Conservation (phyloP, 2,797 vertebrate species). For the Enteromius viviparus region DNA sequence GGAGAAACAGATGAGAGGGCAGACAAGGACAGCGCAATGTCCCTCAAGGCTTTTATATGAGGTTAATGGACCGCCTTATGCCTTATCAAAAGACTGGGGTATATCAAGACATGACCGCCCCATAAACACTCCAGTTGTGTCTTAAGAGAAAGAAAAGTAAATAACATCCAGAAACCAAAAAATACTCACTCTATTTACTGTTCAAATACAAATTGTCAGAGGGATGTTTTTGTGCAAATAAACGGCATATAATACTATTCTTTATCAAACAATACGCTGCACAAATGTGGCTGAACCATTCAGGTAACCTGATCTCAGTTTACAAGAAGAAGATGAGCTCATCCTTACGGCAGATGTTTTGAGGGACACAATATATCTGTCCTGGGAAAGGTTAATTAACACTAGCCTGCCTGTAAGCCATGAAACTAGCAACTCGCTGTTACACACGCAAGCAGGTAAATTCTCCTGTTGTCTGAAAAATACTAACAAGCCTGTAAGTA, state of each 20-base stretch:
- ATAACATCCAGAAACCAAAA: background rate
- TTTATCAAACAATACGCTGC: background rate
- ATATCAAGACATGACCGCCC: background rate
- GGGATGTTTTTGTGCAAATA: background rate
- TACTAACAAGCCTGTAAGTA: background rate
- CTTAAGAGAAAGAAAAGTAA: background rate
- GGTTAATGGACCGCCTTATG: slow-evolving; percentile 26
- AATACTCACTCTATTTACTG: background rate
- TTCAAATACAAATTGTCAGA: background rate
- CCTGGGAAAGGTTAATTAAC: slow-evolving; percentile 13
- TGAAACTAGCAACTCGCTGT: slow-evolving; percentile 19
- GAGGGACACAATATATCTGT: background rate
- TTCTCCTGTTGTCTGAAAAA: slow-evolving; percentile 3
- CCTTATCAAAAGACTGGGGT: slow-evolving; percentile 22
- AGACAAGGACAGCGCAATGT: slow-evolving; percentile 21
- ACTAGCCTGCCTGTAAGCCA: background rate
- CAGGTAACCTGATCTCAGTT: background rate
- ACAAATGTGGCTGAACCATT: background rate
- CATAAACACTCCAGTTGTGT: background rate
- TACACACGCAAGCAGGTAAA: background rate
- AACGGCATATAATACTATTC: background rate
- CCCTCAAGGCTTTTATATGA: slow-evolving; percentile 19
- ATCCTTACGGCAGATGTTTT: background rate
- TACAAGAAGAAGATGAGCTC: background rate
- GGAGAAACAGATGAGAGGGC: slow-evolving; percentile 37